A percentile compares a stretch with the other conserved stretches of the same genome.
These are phyloP conservation scores for Pseudomyrmex pallidus DNA, from an alignment of 1,140 invertebrate species.

Conservation along the genomic window DNA sequence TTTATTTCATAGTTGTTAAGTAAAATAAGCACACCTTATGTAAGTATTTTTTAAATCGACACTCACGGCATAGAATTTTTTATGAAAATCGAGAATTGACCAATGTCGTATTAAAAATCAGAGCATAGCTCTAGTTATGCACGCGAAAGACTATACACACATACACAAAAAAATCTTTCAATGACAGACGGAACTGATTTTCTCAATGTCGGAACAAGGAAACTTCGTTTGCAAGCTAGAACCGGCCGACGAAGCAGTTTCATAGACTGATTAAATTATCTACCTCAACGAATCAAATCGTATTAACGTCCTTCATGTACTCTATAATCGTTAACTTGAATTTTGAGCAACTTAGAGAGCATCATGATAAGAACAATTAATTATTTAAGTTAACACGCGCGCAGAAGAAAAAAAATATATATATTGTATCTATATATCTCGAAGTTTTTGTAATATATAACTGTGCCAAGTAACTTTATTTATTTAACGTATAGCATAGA, in stretches of 20 bases:
- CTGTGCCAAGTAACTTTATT: conserved; percentile 69
- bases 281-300: conserved; percentile 84
- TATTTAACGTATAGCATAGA: conserved; percentile 68
- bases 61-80: conserved; percentile 7
- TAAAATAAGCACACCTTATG: conserved; percentile 42
- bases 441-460: conserved; percentile 72
- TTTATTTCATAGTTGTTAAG: conserved; percentile 72
- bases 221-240: conserved; percentile 52
- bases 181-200: conserved; percentile 36
- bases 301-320: conserved; percentile 80
- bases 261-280: conserved; percentile 84
- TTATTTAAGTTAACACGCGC: conserved; percentile 67
- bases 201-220: conserved; percentile 57
- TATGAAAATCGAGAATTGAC: conserved; percentile 18
- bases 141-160: conserved; percentile 31
- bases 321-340: conserved; percentile 70
- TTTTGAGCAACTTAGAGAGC: conserved; percentile 52
- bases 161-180: conserved; percentile 28
- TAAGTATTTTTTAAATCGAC: conserved; percentile 58
- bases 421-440: conserved; percentile 66
- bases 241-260: conserved; percentile 73
- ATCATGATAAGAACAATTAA: conserved; percentile 72
- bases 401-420: conserved; percentile 58
- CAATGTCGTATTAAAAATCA: conserved; percentile 6
- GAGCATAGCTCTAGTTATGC: conserved; percentile 4